A percentile compares a stretch with the other conserved stretches of the same genome.
phyloP scores from a whole-genome alignment of 2,797 vertebrate genomes.

The Sparus aurata region DNA sequence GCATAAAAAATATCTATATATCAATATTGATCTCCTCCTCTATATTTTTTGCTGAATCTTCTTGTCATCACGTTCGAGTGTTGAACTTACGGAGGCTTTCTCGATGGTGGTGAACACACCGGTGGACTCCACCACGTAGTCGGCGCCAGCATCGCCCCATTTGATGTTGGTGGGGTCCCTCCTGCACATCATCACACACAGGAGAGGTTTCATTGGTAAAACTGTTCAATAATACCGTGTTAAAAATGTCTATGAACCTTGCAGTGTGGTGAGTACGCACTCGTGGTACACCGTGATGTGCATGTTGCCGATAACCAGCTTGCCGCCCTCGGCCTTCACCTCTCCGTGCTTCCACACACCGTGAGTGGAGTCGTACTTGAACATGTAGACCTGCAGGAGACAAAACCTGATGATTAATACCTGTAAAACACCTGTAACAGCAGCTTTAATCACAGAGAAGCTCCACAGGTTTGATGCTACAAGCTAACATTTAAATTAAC shows the following conservation, averaged over 20 bases:
- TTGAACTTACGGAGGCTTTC: conserved; percentile 90
- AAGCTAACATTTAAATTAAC: neutral
- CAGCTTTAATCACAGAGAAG: neutral
- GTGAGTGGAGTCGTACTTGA: conserved; percentile 95
- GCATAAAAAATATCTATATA: neutral
- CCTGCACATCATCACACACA: conserved; percentile 63
- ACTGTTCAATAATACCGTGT: neutral
- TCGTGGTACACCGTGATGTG: conserved; percentile 92
- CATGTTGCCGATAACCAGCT: conserved; percentile 88
- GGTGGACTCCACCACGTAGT: conserved; percentile 94
- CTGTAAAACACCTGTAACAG: neutral
- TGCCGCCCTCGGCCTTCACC: conserved; percentile 90
- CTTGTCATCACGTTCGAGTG: no score
- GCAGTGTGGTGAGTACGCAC: conserved; percentile 59
- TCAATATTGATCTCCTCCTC: neutral
- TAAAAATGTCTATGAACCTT: neutral
- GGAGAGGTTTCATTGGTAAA: neutral
- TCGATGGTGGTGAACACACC: conserved; percentile 94
- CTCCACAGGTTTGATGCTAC: neutral
- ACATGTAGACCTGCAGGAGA: conserved; percentile 91
- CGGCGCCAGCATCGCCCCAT: conserved; percentile 90
- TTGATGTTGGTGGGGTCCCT: conserved; percentile 93
- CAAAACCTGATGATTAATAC: neutral
- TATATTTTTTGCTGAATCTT: neutral
- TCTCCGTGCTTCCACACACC: conserved; percentile 88